phyloP scores from a whole-genome alignment of 2,113 vertebrate genomes.

The Gallinago media region DNA sequence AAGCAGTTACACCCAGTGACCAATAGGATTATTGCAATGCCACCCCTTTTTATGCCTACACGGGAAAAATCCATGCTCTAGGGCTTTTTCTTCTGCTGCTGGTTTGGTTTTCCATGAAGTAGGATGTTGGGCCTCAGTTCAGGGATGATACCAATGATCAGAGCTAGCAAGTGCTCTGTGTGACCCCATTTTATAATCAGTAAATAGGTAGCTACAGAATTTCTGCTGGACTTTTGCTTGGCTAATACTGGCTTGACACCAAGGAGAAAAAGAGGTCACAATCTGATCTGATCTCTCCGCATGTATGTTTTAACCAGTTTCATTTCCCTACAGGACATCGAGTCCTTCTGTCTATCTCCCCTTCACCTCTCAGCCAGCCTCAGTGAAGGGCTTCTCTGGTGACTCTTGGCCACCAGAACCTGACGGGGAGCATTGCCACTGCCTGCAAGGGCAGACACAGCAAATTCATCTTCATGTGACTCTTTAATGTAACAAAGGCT shows the following conservation, averaged over 20 bases:
- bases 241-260: background rate
- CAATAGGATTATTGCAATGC: background rate
- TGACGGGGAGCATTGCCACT: accelerated
- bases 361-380: background rate
- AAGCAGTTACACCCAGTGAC: background rate
- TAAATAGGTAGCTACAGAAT: background rate
- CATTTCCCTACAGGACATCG: background rate
- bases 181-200: background rate
- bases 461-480: background rate
- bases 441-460: background rate
- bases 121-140: background rate
- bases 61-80: background rate
- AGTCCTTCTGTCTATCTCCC: background rate
- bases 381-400: background rate
- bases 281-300: background rate
- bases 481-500: background rate
- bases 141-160: background rate
- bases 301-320: background rate
- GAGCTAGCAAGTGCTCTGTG: background rate
- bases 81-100: background rate
- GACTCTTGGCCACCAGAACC: background rate
- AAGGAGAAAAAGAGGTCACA: background rate
- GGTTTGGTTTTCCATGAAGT: background rate
- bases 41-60: background rate
- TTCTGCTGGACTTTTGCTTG: background rate